A percentile compares a stretch with the other conserved stretches of the same genome.
Conservation (phyloP, 2,113 vertebrate genomes). For the Hemiscyllium ocellatum region DNA sequence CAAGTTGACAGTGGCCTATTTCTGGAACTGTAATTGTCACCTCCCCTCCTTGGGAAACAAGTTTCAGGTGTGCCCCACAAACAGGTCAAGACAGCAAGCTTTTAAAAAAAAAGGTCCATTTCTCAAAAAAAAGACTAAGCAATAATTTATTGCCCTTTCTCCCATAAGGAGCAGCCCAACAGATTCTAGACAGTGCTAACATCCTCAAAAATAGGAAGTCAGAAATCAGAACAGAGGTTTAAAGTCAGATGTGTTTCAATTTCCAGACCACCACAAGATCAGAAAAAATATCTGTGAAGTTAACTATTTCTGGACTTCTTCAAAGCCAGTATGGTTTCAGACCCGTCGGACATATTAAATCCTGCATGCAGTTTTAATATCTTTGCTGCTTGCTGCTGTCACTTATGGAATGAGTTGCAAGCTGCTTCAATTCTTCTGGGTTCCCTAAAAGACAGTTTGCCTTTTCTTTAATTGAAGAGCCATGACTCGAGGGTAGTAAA, state of each 20-base stretch:
- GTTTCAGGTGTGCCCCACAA: background rate
- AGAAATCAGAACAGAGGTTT: background rate
- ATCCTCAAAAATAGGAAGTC: background rate
- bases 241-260: background rate
- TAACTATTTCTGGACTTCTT: background rate
- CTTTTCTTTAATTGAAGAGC: background rate
- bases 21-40: background rate
- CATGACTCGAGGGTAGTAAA: background rate
- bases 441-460: background rate
- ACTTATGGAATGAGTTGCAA: background rate
- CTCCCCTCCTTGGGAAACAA: background rate
- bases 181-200: background rate
- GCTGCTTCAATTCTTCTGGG: background rate
- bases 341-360: background rate
- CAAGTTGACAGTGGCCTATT: background rate
- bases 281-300: background rate
- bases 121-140: background rate
- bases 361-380: background rate
- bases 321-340: background rate
- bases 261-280: background rate
- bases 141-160: background rate
- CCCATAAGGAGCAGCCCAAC: background rate
- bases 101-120: background rate
- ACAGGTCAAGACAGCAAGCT: background rate
- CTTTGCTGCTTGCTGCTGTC: background rate